Percentiles rank a stretch among this genome's conserved stretches.
Conservation (phyloP, 2,113 vertebrate genomes). For the Zosterops pallidus region DNA sequence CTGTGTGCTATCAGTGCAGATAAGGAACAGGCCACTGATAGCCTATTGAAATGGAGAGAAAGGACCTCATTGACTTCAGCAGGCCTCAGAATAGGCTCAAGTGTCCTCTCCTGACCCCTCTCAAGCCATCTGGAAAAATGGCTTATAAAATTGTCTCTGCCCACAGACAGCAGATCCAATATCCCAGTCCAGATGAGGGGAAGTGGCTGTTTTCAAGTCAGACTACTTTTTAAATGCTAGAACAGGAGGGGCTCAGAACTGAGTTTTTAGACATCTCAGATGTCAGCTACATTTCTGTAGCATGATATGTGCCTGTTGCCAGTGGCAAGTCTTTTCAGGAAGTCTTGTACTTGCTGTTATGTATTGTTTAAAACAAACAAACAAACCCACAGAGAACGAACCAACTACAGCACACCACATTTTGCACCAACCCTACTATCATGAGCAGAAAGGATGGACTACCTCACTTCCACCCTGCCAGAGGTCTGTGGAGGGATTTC, state of each 20-base stretch:
- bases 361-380: neutral
- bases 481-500: neutral
- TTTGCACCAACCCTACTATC: neutral
- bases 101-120: constrained; percentile 26
- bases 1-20: neutral
- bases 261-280: neutral
- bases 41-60: neutral
- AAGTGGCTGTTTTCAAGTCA: neutral
- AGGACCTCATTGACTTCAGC: constrained; percentile 17
- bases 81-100: neutral
- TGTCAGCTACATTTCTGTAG: neutral
- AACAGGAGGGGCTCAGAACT: neutral
- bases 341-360: neutral
- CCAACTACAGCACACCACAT: neutral
- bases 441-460: neutral
- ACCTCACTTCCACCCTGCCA: neutral
- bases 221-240: neutral
- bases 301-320: neutral
- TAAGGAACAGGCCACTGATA: neutral
- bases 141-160: neutral
- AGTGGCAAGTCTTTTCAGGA: neutral
- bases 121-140: constrained; percentile 12
- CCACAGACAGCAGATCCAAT: neutral
- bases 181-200: neutral
- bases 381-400: neutral